Evolutionary conservation across 2,888 invertebrate species (phyloP).

Genomic region (Antitype chi): DNA sequence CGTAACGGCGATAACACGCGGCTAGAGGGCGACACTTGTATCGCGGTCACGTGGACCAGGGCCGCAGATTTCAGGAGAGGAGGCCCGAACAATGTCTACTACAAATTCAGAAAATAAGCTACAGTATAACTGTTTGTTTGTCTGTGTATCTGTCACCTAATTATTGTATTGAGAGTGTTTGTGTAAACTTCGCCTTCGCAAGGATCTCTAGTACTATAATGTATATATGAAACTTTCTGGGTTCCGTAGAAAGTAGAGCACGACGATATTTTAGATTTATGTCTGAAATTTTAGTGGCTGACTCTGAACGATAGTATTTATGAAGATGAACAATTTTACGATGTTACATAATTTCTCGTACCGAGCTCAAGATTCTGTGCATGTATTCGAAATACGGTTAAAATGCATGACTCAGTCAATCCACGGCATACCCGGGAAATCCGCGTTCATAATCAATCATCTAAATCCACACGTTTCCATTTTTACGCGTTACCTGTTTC

Average conservation of each 20-base stretch:
- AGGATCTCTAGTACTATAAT: constrained; percentile 4
- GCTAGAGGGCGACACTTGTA: constrained; percentile 66
- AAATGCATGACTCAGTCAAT: neutral
- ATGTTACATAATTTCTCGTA: constrained; percentile 27
- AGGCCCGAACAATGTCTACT: constrained; percentile 25
- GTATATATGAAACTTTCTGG: neutral
- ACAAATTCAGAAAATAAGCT: constrained; percentile 2
- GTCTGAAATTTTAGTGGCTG: constrained; percentile 20
- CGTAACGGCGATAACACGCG: constrained; percentile 69
- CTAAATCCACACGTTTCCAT: neutral
- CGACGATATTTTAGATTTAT: constrained; percentile 20
- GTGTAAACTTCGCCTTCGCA: constrained; percentile 5
- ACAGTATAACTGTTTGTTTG: constrained; percentile 23
- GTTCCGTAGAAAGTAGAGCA: constrained; percentile 32
- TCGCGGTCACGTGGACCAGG: constrained; percentile 58
- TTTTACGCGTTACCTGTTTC: neutral
- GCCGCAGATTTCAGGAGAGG: constrained; percentile 20
- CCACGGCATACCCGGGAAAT: constrained; percentile 2
- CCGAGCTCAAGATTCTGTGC: constrained; percentile 8
- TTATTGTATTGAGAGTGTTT: constrained; percentile 21
- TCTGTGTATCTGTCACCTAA: constrained; percentile 4
- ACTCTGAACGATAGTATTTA: constrained; percentile 24
- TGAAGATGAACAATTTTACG: constrained; percentile 44
- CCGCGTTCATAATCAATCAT: neutral
- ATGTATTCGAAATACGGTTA: constrained; percentile 29